Evolutionary conservation across 2,888 invertebrate species (phyloP).

Genomic region (Tortrix viridana): DNA sequence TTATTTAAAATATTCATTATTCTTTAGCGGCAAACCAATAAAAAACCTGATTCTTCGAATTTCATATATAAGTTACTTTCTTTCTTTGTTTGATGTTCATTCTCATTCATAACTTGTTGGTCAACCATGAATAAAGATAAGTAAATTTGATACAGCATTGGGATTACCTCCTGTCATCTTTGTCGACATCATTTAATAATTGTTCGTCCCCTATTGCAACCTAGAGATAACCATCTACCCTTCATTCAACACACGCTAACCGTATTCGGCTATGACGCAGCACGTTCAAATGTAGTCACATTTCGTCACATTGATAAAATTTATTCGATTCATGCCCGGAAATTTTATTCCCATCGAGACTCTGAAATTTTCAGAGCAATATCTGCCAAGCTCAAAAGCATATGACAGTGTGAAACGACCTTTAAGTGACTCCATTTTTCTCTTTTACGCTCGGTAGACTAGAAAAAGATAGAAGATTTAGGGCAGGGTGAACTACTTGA

Average conservation of each 20-base stretch:
- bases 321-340: constrained; percentile 21
- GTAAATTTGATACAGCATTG: constrained; percentile 6
- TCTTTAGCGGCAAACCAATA: too few species aligned
- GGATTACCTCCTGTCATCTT: constrained; percentile 29
- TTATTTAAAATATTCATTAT: too few species aligned
- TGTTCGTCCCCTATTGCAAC: constrained; percentile 30
- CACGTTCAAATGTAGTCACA: constrained; percentile 25
- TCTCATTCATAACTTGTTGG: not conserved
- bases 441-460: constrained; percentile 44
- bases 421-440: constrained; percentile 49
- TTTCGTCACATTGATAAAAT: constrained; percentile 19
- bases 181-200: constrained; percentile 34
- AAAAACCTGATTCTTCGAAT: not conserved
- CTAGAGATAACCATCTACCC: constrained; percentile 35
- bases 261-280: constrained; percentile 29
- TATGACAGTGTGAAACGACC: constrained; percentile 36
- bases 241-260: constrained; percentile 14
- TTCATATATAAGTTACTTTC: not conserved
- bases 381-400: constrained; percentile 31
- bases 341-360: constrained; percentile 28
- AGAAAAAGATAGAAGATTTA: constrained; percentile 56
- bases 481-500: constrained; percentile 54
- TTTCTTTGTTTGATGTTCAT: not conserved
- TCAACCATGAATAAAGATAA: constrained; percentile 2
- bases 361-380: constrained; percentile 27